Conservation (phyloP, 2,113 vertebrate genomes). For the Orycteropus afer region DNA sequence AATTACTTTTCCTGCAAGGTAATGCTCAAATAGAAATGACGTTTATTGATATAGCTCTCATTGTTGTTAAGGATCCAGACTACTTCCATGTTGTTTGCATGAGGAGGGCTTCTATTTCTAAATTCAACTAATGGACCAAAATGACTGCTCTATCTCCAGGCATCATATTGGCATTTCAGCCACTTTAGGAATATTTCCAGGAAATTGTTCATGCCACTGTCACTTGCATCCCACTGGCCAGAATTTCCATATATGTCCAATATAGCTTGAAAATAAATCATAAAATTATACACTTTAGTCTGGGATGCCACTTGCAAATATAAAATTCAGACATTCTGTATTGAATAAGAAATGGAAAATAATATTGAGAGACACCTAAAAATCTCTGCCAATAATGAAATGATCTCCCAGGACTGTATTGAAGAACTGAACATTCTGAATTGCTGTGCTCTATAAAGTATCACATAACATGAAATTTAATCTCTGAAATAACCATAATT, state of each 20-base stretch:
- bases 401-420: background rate
- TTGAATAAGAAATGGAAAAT: conserved; percentile 12
- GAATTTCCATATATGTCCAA: background rate
- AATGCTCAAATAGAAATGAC: background rate
- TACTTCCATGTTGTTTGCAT: background rate
- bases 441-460: background rate
- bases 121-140: conserved; percentile 2
- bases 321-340: conserved; percentile 5
- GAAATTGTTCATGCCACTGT: background rate
- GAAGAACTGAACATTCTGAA: conserved; percentile 14
- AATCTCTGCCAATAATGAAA: background rate
- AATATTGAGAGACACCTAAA: background rate
- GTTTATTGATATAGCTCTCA: background rate
- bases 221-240: background rate
- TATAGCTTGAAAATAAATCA: background rate
- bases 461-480: background rate
- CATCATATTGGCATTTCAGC: background rate
- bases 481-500: background rate
- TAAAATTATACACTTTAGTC: background rate
- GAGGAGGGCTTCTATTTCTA: background rate
- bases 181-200: background rate
- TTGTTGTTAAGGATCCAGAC: background rate
- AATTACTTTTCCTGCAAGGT: background rate
- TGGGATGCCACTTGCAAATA: background rate
- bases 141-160: background rate